Conservation (phyloP, 2,888 invertebrate species). For the Apotomis capreana region DNA sequence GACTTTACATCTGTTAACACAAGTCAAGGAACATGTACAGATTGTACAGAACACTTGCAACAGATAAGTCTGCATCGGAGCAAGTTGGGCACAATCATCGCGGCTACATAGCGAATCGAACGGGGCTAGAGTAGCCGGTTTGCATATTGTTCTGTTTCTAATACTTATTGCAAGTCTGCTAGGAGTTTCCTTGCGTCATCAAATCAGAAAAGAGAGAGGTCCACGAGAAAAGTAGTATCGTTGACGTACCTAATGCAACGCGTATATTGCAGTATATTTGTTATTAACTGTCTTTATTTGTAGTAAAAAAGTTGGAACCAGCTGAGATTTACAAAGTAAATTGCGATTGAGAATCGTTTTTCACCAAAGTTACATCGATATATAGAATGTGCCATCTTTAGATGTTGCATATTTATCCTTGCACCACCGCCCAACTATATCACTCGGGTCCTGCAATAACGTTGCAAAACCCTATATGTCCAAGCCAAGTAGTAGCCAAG, state of each 20-base stretch:
- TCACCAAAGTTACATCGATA: no score
- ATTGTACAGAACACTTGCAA: slow-evolving; percentile 10
- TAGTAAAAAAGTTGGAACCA: no score
- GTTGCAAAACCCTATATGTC: slow-evolving; percentile 5
- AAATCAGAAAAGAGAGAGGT: no score
- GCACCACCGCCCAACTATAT: not conserved
- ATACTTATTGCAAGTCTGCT: no score
- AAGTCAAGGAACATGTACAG: not conserved
- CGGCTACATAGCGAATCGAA: slow-evolving; percentile 38
- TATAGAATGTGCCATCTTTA: no score
- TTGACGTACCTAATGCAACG: no score
- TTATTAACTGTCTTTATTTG: no score
- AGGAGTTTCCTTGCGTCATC: no score
- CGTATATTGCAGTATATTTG: no score
- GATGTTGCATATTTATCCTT: not conserved
- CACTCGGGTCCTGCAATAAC: not conserved
- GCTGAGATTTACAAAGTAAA: no score
- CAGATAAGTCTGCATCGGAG: slow-evolving; percentile 38
- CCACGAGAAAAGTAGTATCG: no score
- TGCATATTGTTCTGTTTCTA: not conserved
- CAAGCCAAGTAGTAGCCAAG: not conserved
- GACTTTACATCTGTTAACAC: slow-evolving; percentile 6
- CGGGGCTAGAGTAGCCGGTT: not conserved
- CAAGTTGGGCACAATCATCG: slow-evolving; percentile 46
- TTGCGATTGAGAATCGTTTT: no score